phyloP scores from a whole-genome alignment of 2,797 vertebrate genomes.

The Lacerta bilineata region DNA sequence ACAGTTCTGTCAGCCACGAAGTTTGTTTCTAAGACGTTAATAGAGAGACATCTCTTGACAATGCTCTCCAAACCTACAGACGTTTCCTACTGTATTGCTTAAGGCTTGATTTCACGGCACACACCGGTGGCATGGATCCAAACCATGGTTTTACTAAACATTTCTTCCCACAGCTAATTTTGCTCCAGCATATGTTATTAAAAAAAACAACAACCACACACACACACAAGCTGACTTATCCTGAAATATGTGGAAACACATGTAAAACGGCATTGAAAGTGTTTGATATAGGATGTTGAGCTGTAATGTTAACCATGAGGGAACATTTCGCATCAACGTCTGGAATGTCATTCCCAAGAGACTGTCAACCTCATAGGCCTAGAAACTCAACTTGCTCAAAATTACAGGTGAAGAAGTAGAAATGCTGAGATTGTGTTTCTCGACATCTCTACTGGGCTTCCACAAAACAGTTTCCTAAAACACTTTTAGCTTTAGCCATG shows the following conservation, averaged over 20 bases:
- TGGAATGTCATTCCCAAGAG: constrained; percentile 34
- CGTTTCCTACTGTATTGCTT: constrained; percentile 4
- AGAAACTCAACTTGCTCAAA: constrained; percentile 23
- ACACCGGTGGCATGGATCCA: accelerated
- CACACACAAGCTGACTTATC: background rate
- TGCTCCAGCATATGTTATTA: background rate
- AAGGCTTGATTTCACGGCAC: background rate
- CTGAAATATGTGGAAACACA: constrained; percentile 21
- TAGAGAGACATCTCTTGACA: constrained; percentile 6
- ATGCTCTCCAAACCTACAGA: constrained; percentile 23
- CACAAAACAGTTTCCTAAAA: background rate
- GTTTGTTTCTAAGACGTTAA: background rate
- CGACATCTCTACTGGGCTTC: constrained; percentile 4
- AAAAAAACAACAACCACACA: background rate
- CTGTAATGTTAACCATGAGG: constrained; percentile 23
- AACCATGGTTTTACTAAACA: constrained; percentile 1
- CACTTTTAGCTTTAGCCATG: constrained; percentile 3
- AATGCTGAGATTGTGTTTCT: constrained; percentile 23
- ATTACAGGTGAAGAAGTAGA: constrained; percentile 31
- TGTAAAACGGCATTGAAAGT: constrained; percentile 14
- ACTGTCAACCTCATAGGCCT: background rate
- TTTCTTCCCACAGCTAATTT: constrained; percentile 29
- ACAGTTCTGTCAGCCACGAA: background rate
- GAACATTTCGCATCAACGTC: constrained; percentile 28
- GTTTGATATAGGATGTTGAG: constrained; percentile 27